Conservation (phyloP, 2,888 invertebrate species). For the Petrolisthes manimaculis region DNA sequence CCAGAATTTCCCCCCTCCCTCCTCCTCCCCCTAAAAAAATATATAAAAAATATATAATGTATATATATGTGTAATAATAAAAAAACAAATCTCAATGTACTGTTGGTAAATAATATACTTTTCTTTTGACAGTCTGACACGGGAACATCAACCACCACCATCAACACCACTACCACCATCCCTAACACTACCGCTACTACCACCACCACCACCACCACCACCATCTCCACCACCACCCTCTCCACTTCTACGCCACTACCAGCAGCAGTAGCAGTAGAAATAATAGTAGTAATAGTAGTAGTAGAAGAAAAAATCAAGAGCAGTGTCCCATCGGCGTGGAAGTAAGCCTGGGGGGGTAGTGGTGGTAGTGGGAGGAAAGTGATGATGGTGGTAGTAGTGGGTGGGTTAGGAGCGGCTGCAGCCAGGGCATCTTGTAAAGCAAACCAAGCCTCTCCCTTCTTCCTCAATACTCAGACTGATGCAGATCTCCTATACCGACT, state of each 20-base stretch:
- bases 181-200: not conserved
- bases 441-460: conserved; percentile 32
- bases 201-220: not conserved
- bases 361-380: conserved; percentile 7
- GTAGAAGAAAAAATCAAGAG: not conserved
- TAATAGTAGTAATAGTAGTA: too few relatives aligned
- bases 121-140: too few relatives aligned
- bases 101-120: too few relatives aligned
- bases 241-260: not conserved
- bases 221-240: not conserved
- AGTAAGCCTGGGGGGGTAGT: not conserved
- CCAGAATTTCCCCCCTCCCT: too few relatives aligned
- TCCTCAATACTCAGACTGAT: conserved; percentile 49
- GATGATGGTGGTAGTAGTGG: conserved; percentile 45
- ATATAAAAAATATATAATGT: too few relatives aligned
- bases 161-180: not conserved
- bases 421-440: conserved; percentile 40
- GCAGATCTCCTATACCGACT: conserved; percentile 40
- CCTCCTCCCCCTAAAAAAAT: too few relatives aligned
- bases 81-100: too few relatives aligned
- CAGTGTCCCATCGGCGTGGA: conserved; percentile 29
- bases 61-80: too few relatives aligned
- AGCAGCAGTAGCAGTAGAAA: not conserved
- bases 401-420: conserved; percentile 42
- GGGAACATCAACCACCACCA: not conserved